A percentile compares a stretch with the other conserved stretches of the same genome.
phyloP scores from a whole-genome alignment of 2,113 vertebrate genomes.

The Halichoeres trimaculatus region DNA sequence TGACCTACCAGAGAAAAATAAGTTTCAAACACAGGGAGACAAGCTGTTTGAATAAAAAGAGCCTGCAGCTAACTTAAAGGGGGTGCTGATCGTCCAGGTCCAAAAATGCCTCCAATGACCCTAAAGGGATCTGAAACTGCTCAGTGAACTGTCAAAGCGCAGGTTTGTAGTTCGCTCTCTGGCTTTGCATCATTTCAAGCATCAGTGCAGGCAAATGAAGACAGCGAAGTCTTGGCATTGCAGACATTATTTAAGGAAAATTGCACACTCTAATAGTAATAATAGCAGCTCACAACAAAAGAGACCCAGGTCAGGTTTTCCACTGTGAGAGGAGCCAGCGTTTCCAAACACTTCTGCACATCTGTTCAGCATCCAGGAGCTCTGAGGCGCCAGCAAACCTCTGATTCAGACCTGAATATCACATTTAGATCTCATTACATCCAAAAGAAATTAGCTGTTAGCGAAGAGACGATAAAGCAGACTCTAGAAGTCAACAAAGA shows the following conservation, averaged over 20 bases:
- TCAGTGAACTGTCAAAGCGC: conserved; percentile 3
- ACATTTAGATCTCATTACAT: conserved; percentile 18
- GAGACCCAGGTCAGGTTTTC: conserved; percentile 54
- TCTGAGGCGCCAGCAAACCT: neutral
- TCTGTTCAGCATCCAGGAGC: conserved; percentile 58
- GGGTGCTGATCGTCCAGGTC: conserved; percentile 24
- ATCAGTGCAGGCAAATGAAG: too few species aligned
- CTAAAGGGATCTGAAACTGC: conserved; percentile 6
- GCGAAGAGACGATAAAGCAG: neutral
- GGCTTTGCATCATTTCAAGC: too few species aligned
- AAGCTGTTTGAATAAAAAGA: conserved; percentile 64
- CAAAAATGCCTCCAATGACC: too few species aligned
- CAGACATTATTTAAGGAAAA: conserved; percentile 35
- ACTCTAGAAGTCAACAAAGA: neutral
- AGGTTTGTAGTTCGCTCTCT: neutral
- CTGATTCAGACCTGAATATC: conserved; percentile 31
- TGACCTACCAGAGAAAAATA: conserved; percentile 11
- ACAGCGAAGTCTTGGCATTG: neutral
- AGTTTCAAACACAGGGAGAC: conserved; percentile 32
- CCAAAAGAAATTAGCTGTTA: conserved; percentile 3
- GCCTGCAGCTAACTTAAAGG: conserved; percentile 37
- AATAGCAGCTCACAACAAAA: conserved; percentile 36
- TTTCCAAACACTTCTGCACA: conserved; percentile 58
- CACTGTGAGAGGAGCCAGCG: conserved; percentile 31
- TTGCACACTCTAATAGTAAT: conserved; percentile 1